Evolutionary conservation across 2,113 vertebrate genomes (phyloP), one percentile per base, ranked within the genome.

Genomic region (Uropsilus gracilis): DNA sequence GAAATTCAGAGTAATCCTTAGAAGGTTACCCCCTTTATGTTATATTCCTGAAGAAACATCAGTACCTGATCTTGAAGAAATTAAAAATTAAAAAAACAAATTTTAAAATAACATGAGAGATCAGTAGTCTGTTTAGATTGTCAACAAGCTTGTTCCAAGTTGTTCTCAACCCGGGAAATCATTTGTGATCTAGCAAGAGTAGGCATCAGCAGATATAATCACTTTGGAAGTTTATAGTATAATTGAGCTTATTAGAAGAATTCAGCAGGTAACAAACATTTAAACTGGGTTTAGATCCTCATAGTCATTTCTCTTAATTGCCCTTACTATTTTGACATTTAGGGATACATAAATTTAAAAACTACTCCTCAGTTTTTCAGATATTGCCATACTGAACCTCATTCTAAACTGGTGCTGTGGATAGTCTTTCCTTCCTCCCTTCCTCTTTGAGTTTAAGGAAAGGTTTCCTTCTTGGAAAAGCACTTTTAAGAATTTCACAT

Each of bases 361-460:
- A 32, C 81, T 71, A 44, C 76, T 95, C 90, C 59, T 77, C 76
- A 72, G 90, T 97, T 96, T 96, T 96, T 84, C 95, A 89, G 96
- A 97, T 97, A 96, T 96, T 77, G 97, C 94, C 98, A 95, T 93
- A 95, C 91, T 50, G 87, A 97, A 97, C 95, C 87, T 98, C 97
- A 94, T 97, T 97, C 97, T 96, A 93, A 97, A 95, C 95, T 97
- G 98, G 97, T 98, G 98, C 97, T 97, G 85, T 97, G 95, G 96
- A 86, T 96, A 68, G 89, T 87, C 87, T 96, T 86, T 86, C 50
- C 94, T 80, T 63, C 63, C 53, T 61, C 46, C 53, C 32, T 13
- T 59, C 57, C 63, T 75, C 32, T 75, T 53, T 91, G 68, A 82
- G 69, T 76, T 94, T 82, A 97, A 96, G 90, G 85, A 97, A 89